phyloP scores from a whole-genome alignment of 2,888 invertebrate species.

The Clivina fossor region DNA sequence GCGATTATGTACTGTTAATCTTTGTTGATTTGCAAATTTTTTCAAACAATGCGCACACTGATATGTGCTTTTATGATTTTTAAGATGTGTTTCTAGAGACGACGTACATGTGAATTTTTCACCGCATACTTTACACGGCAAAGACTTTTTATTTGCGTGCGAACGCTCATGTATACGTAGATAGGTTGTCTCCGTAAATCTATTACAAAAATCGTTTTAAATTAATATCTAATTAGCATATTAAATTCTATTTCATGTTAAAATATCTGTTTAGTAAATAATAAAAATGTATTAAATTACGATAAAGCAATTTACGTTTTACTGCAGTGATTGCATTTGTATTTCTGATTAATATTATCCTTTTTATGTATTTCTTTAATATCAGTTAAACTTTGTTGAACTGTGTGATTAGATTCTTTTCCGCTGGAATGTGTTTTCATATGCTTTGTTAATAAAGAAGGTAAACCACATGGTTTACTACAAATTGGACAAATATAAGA shows the following conservation, averaged over 20 bases:
- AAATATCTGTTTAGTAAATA: too few relatives aligned
- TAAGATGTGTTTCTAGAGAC: conserved; percentile 31
- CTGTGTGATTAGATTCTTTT: conserved; percentile 25
- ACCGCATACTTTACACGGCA: conserved; percentile 26
- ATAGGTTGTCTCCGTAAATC: too few relatives aligned
- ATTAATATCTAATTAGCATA: too few relatives aligned
- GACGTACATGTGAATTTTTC: conserved; percentile 20
- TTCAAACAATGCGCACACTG: background rate
- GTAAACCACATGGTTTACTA: conserved; percentile 26
- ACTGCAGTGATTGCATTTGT: too few relatives aligned
- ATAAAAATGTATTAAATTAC: too few relatives aligned
- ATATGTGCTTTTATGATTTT: conserved; percentile 22
- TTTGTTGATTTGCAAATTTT: background rate
- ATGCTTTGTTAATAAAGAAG: conserved; percentile 24
- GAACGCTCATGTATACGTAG: conserved; percentile 24
- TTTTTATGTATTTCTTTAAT: too few relatives aligned
- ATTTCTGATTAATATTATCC: too few relatives aligned
- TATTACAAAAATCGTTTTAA: too few relatives aligned
- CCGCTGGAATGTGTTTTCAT: conserved; percentile 28
- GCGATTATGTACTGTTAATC: conserved; percentile 34
- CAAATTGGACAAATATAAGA: conserved; percentile 26
- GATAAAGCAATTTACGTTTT: too few relatives aligned
- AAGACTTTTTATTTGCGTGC: conserved; percentile 28
- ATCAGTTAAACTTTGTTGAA: too few relatives aligned
- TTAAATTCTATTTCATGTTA: too few relatives aligned